Evolutionary conservation across 1,140 invertebrate species (phyloP), one percentile per base, ranked within the genome.

Genomic region (Solenopsis invicta): DNA sequence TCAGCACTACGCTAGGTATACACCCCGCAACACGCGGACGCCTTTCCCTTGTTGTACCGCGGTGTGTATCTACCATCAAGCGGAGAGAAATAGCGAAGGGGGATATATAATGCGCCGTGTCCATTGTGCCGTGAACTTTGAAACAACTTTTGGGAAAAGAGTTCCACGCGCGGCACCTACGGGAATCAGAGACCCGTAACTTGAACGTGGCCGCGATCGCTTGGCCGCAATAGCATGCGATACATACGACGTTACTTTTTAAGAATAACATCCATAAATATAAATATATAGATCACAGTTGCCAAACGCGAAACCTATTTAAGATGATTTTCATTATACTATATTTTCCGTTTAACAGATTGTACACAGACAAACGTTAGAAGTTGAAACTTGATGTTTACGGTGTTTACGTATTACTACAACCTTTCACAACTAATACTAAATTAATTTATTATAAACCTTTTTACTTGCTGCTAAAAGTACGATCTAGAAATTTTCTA

Each of bases 101-200:
- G 91, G 91, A 85, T 85, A 94, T 92, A 94, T 69, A 69, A 69
- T 91, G 89, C 41, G 54, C 41, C 54, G 91, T 88, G 88, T 88
- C 93, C 91, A 94, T 95, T 95, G 94, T 95, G 91, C 93, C 93
- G 90, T 92, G 92, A 94, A 95, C 94, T 95, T 95, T 92, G 92
- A 87, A 93, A 92, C 94, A 95, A 95, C 93, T 95, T 94, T 94
- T 78, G 82, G 86, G 80, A 82, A 93, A 93, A 94, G 90, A 91
- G 91, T 92, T 89, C 54, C 69, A 54, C 18, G 48, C 67, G 64
- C 59, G 48, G 56, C 37, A 59, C 67, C 89, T 71, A 88, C 87
- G 82, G 59, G 69, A 87, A 88, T 76, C 62, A 78, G 78, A 37
- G 69, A 1, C 76, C 86, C 88, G 88, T 90, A 66, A 88, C 85